Evolutionary conservation across 2,113 vertebrate species (phyloP), one percentile per base, ranked within the genome.

Genomic region (Tichodroma muraria): DNA sequence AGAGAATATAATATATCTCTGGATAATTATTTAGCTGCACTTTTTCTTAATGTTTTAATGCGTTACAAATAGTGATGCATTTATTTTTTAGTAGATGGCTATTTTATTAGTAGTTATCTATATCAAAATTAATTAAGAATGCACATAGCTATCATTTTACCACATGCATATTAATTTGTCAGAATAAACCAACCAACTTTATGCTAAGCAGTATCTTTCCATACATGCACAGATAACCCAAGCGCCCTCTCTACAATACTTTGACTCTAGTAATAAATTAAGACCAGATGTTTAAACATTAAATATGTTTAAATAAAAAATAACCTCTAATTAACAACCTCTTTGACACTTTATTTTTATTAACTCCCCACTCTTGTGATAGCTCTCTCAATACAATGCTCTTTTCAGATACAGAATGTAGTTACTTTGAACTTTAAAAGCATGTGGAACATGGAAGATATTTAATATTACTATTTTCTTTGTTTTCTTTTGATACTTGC

Each of bases 91-190:
- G 60, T 44, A 88, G 69, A 64, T 28, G 15, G 47, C 27, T 94
- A 84, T 57, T 90, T 89, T 66, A 61, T 73, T 88, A 80, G 27
- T 75, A 93, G 37, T 69, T 77, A 84, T 54, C 77, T 80, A 52
- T 66, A 83, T 63, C 56, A 90, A 78, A 65, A 65, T 80, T 80
- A 86, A 92, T 90, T 72, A 92, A 89, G 73, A 94, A 91, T 31
- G 40, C 30, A 84, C 11, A 69, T 27, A 75, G 75, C 56, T 90
- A 94, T 89, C 56, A 31, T 68, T 94, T 91, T 92, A 91, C 84
- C 52, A 63, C 35, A 63, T 84, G n/a, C 35, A 90, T 86, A 94
- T 80, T 93, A 42, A 94, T 78, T 60, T 95, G 73, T 84, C 60
- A 79, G 56, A 90, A 84, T 82, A 94, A 91, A 80, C 76, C 61